Percentiles rank a stretch among this genome's conserved stretches.
phyloP scores from a whole-genome alignment of 1,140 invertebrate genomes.

The Coelopa frigida region DNA sequence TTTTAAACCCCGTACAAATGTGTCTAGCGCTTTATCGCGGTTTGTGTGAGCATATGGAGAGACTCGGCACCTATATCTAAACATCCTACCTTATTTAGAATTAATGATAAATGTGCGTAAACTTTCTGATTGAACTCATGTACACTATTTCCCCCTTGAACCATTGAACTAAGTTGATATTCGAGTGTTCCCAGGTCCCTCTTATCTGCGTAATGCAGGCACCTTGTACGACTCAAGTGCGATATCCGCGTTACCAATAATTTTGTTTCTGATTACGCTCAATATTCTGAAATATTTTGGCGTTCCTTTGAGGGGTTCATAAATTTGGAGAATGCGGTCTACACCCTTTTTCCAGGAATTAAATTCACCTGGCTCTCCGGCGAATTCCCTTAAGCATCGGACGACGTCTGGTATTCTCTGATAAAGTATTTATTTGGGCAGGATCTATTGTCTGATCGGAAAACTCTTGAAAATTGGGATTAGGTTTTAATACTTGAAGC shows the following conservation, averaged over 20 bases:
- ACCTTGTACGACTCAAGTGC: conserved; percentile 16
- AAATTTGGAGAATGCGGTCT: conserved; percentile 9
- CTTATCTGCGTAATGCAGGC: conserved; percentile 17
- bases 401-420: too few relatives aligned
- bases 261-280: conserved; percentile 17
- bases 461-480: too few relatives aligned
- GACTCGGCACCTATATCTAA: conserved; percentile 12
- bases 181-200: conserved; percentile 14
- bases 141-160: conserved; percentile 5
- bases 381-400: too few relatives aligned
- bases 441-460: too few relatives aligned
- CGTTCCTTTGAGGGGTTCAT: conserved; percentile 2
- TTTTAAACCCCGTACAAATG: conserved; percentile 8
- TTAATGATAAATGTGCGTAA: conserved; percentile 16
- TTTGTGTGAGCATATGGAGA: conserved; percentile 9
- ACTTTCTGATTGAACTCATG: conserved; percentile 18
- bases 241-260: conserved; percentile 10
- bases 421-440: too few relatives aligned
- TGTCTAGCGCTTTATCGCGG: conserved; percentile 15
- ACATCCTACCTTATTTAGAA: conserved; percentile 18
- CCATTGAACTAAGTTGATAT: conserved; percentile 16
- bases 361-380: too few relatives aligned
- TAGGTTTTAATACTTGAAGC: too few relatives aligned
- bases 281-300: conserved; percentile 18
- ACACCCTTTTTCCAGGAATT: conserved; percentile 15